These are phyloP conservation scores for Chirona hameri DNA, from an alignment of 2,888 invertebrate species.

Conservation along the genomic window DNA sequence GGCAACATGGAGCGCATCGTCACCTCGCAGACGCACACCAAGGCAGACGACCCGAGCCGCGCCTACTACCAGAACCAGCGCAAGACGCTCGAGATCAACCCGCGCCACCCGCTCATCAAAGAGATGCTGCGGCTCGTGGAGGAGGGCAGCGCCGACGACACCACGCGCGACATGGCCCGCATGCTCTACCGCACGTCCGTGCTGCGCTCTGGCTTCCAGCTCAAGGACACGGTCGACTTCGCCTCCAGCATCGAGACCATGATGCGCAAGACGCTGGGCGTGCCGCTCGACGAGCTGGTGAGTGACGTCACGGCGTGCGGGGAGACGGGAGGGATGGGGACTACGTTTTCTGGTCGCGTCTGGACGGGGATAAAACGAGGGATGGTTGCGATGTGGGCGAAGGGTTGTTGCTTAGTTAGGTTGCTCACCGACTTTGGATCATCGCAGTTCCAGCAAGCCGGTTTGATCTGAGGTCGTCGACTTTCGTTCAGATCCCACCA, in stretches of 20 bases:
- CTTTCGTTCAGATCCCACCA: too few species aligned
- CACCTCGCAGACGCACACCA: conserved; percentile 57
- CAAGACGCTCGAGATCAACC: conserved; percentile 96
- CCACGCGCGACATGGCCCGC: conserved; percentile 75
- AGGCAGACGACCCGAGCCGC: conserved; percentile 50
- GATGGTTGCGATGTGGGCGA: too few species aligned
- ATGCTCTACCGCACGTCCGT: conserved; percentile 92
- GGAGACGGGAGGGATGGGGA: too few species aligned
- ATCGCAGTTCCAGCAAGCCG: too few species aligned
- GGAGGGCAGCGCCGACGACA: conserved; percentile 69
- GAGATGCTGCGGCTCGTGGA: conserved; percentile 81
- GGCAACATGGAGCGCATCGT: conserved; percentile 63
- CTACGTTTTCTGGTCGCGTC: too few species aligned
- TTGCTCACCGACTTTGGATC: too few species aligned
- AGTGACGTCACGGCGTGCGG: conserved; percentile 9
- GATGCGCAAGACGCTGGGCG: conserved; percentile 74
- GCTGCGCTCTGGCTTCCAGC: conserved; percentile 87
- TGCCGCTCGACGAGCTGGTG: conserved; percentile 67
- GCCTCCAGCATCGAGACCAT: conserved; percentile 86
- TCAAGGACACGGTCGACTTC: conserved; percentile 80
- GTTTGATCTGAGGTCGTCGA: too few species aligned
- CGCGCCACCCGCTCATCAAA: conserved; percentile 90
- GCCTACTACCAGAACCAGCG: conserved; percentile 84
- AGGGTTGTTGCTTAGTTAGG: too few species aligned
- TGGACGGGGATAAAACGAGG: too few species aligned